Evolutionary conservation across 2,888 invertebrate genomes (phyloP).

Genomic region (Anoncus sp.): DNA sequence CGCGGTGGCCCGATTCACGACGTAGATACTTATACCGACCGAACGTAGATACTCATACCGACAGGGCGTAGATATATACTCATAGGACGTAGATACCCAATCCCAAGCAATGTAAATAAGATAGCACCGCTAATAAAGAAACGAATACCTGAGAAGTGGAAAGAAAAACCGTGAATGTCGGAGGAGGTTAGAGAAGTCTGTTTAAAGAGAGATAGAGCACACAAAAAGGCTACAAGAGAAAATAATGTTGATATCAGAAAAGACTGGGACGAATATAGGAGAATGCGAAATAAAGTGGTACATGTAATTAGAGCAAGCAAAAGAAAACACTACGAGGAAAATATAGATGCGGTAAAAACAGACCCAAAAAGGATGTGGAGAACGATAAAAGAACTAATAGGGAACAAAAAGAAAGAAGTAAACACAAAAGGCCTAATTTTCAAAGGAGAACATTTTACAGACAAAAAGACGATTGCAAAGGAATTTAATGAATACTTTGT

Average conservation of each 20-base stretch:
- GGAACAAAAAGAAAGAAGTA: background rate
- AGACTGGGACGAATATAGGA: background rate
- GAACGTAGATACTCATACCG: too few relatives aligned
- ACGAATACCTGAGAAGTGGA: background rate
- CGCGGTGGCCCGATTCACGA: too few relatives aligned
- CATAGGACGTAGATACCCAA: too few relatives aligned
- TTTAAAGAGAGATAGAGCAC: conserved; percentile 7
- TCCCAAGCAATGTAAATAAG: conserved; percentile 24
- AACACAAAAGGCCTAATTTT: background rate
- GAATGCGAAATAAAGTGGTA: conserved; percentile 7
- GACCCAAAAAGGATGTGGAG: conserved; percentile 13
- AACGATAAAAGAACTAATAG: conserved; percentile 20
- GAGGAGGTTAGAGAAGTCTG: conserved; percentile 17
- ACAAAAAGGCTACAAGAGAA: background rate
- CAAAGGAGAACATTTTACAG: background rate
- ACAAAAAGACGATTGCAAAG: conserved; percentile 28
- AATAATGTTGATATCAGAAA: background rate
- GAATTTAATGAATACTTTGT: conserved; percentile 35
- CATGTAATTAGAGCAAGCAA: conserved; percentile 3
- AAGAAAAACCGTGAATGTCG: conserved; percentile 30
- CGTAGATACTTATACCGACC: too few relatives aligned
- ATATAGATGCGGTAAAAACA: conserved; percentile 9
- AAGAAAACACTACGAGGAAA: background rate
- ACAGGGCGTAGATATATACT: too few relatives aligned
- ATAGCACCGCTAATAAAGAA: conserved; percentile 22